Evolutionary conservation across 2,888 invertebrate species (phyloP).

Genomic region (Timema cristinae): DNA sequence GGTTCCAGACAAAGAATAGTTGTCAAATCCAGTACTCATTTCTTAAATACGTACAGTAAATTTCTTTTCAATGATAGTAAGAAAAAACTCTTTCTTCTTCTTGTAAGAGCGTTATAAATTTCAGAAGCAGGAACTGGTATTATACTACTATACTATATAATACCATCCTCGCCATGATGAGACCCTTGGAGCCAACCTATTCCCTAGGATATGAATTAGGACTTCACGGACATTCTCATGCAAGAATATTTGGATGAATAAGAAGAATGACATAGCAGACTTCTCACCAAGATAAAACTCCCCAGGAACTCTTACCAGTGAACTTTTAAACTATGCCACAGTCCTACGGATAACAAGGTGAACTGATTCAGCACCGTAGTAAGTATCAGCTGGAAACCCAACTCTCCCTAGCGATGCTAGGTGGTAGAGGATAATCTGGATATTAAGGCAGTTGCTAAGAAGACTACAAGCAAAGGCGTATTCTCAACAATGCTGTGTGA

Average conservation of each 20-base stretch:
- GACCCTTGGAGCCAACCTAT: no score
- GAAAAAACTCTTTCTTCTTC: no score
- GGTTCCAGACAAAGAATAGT: neutral
- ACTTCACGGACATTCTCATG: no score
- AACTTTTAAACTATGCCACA: no score
- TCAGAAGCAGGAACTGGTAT: neutral
- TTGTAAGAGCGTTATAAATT: neutral
- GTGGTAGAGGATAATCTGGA: neutral
- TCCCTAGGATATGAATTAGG: no score
- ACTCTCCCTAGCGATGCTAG: neutral
- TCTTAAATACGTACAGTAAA: neutral
- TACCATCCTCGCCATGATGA: no score
- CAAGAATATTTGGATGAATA: no score
- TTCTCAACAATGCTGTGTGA: neutral
- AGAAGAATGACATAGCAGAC: no score
- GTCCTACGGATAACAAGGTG: neutral
- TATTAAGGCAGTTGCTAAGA: neutral
- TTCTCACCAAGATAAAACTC: no score
- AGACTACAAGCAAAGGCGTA: neutral
- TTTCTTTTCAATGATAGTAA: conserved; percentile 3
- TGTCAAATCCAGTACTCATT: conserved; percentile 1
- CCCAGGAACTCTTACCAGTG: no score
- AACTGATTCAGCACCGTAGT: neutral
- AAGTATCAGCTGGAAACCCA: neutral
- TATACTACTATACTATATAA: no score